Evolutionary conservation across 2,888 invertebrate species (phyloP).

Genomic region (Ceriagrion tenellum): DNA sequence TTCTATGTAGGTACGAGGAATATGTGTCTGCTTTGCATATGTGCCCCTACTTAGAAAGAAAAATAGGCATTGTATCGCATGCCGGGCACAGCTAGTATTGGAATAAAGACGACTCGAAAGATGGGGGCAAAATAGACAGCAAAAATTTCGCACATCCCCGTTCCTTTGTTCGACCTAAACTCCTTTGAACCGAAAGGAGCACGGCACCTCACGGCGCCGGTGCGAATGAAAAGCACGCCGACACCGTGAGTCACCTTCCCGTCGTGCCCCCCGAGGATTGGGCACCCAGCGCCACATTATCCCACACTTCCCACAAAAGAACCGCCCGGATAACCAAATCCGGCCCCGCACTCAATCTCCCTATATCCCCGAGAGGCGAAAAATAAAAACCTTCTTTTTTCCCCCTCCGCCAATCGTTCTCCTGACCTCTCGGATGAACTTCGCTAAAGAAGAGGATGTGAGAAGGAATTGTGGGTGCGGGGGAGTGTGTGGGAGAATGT

Average conservation of each 20-base stretch:
- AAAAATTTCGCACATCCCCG: not conserved
- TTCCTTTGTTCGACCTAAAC: not conserved
- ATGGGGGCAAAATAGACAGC: not conserved
- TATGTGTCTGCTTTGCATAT: too few relatives aligned
- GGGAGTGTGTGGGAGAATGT: not conserved
- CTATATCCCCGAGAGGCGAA: not conserved
- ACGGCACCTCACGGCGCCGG: not conserved
- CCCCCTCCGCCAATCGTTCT: slow-evolving; percentile 36
- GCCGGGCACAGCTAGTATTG: too few relatives aligned
- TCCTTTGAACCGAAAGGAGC: not conserved
- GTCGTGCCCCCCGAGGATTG: not conserved
- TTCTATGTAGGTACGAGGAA: too few relatives aligned
- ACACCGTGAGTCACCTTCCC: not conserved
- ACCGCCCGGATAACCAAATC: not conserved
- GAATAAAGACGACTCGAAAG: too few relatives aligned
- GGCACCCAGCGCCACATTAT: not conserved
- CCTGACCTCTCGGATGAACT: slow-evolving; percentile 58
- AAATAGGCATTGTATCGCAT: too few relatives aligned
- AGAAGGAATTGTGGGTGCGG: not conserved
- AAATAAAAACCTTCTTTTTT: not conserved
- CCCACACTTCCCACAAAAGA: not conserved
- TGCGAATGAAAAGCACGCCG: not conserved
- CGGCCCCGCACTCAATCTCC: not conserved
- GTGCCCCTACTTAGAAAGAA: too few relatives aligned
- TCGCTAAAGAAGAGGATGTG: slow-evolving; percentile 15